Base-by-base conservation (phyloP, 2,888 invertebrate genomes). In the Pyrgus malvae region DNA sequence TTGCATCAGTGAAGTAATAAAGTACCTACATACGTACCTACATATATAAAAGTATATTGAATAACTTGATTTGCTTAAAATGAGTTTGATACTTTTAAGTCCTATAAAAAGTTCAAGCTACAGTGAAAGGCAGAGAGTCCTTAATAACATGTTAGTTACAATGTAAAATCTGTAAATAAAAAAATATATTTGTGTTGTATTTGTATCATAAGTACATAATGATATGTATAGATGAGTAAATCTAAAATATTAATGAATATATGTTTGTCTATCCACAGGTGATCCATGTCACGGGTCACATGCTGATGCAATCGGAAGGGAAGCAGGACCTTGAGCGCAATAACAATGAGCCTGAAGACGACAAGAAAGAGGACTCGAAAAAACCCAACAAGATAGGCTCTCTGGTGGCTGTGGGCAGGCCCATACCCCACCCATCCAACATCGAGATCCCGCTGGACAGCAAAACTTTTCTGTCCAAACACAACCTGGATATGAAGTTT, bases 401-500 rank as follows among this genome's bases (percentile, higher is more conserved):
- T 56, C 87, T 96, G 45, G 91, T 96, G 2, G 93, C 95, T 0
- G 92, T 96, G 1, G 96, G 95, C 8, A 93, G 95, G 61, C 96
- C 96, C 0, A 95, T 97, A 60, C 95, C 96, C 3, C 96, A 97
- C 80, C 97, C 98, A 0, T 95, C 97, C 11, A 97, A 98, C 70
- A 97, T 98, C 65, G 98, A 98, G 80, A 93, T 96, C 64, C 97
- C 97, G 0, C 83, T 98, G 63, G 97, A 97, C 63, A 93, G 93
- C 67, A 95, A 96, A 73, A 97, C 98, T 0, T 98, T 98, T 87
- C 90, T 98, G 56, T 97, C 97, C 12, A 96, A 97, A 76, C 98
- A 98, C 80, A 95, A 93, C 68, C 91, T 98, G 74, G 97, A 97
- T 76, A 98, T 98, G 98, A 97, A 96, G 76, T 98, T 98, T 75